phyloP scores from a whole-genome alignment of 2,797 vertebrate genomes.

The Dromococcyx pavoninus region DNA sequence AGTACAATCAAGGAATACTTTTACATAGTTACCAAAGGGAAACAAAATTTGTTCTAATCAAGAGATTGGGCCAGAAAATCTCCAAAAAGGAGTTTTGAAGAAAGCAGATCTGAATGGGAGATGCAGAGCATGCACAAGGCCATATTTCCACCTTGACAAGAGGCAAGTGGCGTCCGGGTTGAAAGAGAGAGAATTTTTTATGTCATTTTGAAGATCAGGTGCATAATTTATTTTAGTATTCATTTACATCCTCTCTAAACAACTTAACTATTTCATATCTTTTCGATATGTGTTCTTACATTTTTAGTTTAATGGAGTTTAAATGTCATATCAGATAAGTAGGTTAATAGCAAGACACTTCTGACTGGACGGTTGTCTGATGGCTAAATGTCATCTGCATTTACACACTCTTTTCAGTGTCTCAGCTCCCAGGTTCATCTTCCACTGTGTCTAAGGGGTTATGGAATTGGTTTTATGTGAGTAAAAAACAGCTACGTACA shows the following conservation, averaged over 20 bases:
- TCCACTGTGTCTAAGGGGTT: background rate
- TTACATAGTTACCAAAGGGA: background rate
- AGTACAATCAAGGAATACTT: background rate
- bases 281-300: background rate
- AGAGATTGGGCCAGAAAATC: background rate
- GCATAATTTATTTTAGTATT: background rate
- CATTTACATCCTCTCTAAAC: background rate
- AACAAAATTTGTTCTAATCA: background rate
- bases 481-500: background rate
- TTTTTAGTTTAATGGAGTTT: background rate
- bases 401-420: background rate
- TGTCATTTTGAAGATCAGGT: background rate
- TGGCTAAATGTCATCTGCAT: background rate
- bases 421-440: background rate
- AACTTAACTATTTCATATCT: background rate
- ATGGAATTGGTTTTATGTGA: background rate
- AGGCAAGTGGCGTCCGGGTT: background rate
- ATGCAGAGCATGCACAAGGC: background rate
- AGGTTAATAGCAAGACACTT: background rate
- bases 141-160: background rate
- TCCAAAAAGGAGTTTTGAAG: background rate
- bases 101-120: background rate
- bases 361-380: background rate
- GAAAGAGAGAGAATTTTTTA: background rate
- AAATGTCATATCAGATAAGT: background rate